Conservation (phyloP, 2,888 invertebrate genomes). For the Pardosa pseudoannulata region DNA sequence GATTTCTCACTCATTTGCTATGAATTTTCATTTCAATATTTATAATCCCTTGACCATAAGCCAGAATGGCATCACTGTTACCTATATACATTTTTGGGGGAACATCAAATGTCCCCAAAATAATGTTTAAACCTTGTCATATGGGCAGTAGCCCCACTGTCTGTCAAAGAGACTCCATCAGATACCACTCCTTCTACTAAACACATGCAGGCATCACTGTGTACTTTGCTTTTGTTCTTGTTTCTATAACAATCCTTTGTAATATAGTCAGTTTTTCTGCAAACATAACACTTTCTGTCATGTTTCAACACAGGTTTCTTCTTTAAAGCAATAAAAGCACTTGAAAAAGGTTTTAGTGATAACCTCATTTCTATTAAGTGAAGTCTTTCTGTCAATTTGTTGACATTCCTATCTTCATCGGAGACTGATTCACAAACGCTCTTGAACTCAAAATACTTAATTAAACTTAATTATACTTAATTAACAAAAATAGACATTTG, state of each 20-base stretch:
- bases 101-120: neutral
- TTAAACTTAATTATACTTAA: too few species aligned
- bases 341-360: neutral
- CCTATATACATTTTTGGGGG: too few species aligned
- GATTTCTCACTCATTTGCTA: neutral
- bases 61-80: neutral
- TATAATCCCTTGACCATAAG: conserved; percentile 11
- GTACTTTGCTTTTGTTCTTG: neutral
- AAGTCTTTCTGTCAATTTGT: conserved; percentile 31
- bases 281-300: conserved; percentile 16
- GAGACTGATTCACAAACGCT: conserved; percentile 29
- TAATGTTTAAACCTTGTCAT: conserved; percentile 20
- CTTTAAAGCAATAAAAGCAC: neutral
- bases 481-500: conserved; percentile 11
- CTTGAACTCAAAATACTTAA: conserved; percentile 29
- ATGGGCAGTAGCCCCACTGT: conserved; percentile 32
- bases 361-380: conserved; percentile 29
- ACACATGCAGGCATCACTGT: conserved; percentile 27
- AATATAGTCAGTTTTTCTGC: conserved; percentile 16
- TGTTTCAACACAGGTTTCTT: neutral
- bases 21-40: neutral
- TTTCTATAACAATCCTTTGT: conserved; percentile 20
- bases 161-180: conserved; percentile 21
- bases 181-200: neutral
- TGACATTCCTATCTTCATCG: neutral